A percentile compares a stretch with the other conserved stretches of the same genome.
phyloP scores from a whole-genome alignment of 2,888 invertebrate species.

The Halictus ligatus region DNA sequence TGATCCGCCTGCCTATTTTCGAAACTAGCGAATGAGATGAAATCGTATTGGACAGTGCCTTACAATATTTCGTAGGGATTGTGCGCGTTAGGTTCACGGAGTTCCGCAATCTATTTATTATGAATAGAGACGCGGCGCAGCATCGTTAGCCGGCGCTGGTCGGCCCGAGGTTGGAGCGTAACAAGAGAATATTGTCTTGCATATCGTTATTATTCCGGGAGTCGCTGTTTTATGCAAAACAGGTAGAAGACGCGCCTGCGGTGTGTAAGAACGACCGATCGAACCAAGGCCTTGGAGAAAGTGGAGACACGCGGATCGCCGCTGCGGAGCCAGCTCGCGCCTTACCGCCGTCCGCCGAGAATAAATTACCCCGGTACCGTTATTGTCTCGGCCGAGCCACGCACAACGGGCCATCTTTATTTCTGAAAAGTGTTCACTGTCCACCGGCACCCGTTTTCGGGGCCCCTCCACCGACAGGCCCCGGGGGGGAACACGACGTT shows the following conservation, averaged over 20 bases:
- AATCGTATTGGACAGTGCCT: background rate
- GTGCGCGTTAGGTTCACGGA: background rate
- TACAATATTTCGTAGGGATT: background rate
- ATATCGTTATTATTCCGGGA: constrained; percentile 76
- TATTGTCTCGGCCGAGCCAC: constrained; percentile 64
- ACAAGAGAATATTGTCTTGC: constrained; percentile 65
- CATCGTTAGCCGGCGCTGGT: background rate
- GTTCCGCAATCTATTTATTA: background rate
- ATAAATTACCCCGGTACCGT: constrained; percentile 72
- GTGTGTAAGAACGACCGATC: constrained; percentile 56
- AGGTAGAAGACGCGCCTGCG: constrained; percentile 61
- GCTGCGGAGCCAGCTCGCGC: constrained; percentile 32
- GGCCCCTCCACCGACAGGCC: background rate
- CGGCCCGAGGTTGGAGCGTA: background rate
- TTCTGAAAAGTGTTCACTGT: constrained; percentile 44
- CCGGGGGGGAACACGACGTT: background rate
- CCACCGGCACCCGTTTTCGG: background rate
- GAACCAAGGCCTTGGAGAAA: constrained; percentile 74
- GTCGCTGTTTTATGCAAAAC: constrained; percentile 73
- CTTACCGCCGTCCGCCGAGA: constrained; percentile 61
- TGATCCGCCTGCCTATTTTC: too few species aligned
- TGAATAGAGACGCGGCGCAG: constrained; percentile 2
- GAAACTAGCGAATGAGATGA: background rate
- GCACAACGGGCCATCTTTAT: constrained; percentile 48
- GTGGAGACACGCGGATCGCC: constrained; percentile 54